Conservation (phyloP, 53 echinoderm and acorn worm genomes). For the Glandiceps talaboti region DNA sequence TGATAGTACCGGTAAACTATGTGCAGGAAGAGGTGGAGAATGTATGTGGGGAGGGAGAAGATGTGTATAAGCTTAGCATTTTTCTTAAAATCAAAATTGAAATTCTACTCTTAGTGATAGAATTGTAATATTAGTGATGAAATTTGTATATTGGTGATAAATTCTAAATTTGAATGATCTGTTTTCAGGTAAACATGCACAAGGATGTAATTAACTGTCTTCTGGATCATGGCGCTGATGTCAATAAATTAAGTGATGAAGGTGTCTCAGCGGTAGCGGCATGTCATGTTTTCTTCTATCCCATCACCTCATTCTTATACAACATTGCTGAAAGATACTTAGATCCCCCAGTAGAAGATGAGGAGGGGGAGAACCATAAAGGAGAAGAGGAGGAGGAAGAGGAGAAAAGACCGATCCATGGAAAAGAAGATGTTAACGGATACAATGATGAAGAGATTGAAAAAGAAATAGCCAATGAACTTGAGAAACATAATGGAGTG, state of each 20-base stretch:
- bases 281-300: slow-evolving; percentile 89
- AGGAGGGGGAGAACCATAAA: not conserved
- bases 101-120: not conserved
- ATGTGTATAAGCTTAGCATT: no score
- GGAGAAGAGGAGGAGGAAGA: slow-evolving; percentile 20
- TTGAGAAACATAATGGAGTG: slow-evolving; percentile 9
- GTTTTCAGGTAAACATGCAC: slow-evolving; percentile 81
- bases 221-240: slow-evolving; percentile 86
- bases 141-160: no score
- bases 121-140: no score
- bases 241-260: slow-evolving; percentile 87
- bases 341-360: slow-evolving; percentile 10
- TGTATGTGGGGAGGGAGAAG: no score
- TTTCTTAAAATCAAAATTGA: no score
- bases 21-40: no score
- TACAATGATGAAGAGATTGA: not conserved
- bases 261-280: slow-evolving; percentile 85
- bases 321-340: slow-evolving; percentile 94
- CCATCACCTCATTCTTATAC: slow-evolving; percentile 76
- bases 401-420: slow-evolving; percentile 23
- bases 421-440: slow-evolving; percentile 4
- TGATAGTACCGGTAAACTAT: no score
- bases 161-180: no score
- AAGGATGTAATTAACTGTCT: slow-evolving; percentile 70
- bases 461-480: slow-evolving; percentile 9